Evolutionary conservation across 2,888 invertebrate genomes (phyloP), one percentile per base, ranked within the genome.

Genomic region (Alsophila aescularia): DNA sequence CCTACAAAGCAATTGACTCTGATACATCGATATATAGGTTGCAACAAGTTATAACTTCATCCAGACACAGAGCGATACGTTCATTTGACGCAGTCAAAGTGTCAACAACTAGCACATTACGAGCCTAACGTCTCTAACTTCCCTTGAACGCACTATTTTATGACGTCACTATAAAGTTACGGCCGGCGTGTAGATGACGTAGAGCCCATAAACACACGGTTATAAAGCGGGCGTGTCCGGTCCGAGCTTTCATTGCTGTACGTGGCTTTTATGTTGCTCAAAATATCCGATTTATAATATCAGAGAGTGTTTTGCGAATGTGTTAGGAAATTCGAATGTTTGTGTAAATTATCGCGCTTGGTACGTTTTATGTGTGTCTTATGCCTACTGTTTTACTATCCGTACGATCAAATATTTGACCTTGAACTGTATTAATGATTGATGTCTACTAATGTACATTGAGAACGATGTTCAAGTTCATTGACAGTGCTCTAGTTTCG

Each of bases 161-260:
- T 72, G 73, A 68, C 62, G 64, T 72, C 66, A 64, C 72, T 67
- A 71, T 71, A 69, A 71, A 67, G 75, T 79, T 74, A 78, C 69
- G 64, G 61, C 61, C 60, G 57, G 63, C 60, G 62, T 75, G 69
- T 70, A 63, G 65, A 72, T 71, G 72, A 73, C 64, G 66, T 66
- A 65, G 67, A 60, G 66, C 66, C 58, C 69, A 73, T 79, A 74
- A 79, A 79, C 74, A 75, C 68, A 58, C 62, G 60, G 67, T 52
- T 66, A 69, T 72, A 73, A 77, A 73, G 64, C 60, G 64, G 65
- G 64, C 53, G 62, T 66, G 69, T 72, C 69, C 67, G 69, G 66
- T 49, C 60, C 42, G 42, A 50, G 57, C 51, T 58, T 62, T 65
- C 64, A 58, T 54, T 47, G 60, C 52, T 52, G 50, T 52, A 58